These are phyloP conservation scores for Noctuana brunneofusca DNA, from an alignment of 2,888 invertebrate genomes.

Conservation along the genomic window DNA sequence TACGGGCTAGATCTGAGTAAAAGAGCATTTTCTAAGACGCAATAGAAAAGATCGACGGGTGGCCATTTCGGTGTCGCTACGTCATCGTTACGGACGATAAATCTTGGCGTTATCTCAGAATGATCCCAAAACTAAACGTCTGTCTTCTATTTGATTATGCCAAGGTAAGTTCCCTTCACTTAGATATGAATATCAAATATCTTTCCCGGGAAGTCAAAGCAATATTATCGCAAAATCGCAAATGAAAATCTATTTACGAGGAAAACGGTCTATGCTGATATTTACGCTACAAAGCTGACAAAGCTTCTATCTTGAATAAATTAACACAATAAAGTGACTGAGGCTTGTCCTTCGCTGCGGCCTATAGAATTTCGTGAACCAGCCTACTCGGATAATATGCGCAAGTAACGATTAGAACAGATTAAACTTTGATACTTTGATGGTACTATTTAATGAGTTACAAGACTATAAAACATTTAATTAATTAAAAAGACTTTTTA, in stretches of 20 bases:
- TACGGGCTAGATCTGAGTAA: background rate
- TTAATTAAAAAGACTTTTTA: too few relatives aligned
- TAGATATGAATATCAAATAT: conserved; percentile 29
- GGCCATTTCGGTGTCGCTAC: background rate
- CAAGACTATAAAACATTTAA: background rate
- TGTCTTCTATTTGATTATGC: conserved; percentile 21
- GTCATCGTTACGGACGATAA: conserved; percentile 8
- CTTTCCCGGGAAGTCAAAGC: conserved; percentile 19
- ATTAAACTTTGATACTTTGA: background rate
- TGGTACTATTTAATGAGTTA: background rate
- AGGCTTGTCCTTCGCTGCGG: conserved; percentile 29
- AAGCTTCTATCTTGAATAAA: conserved; percentile 33
- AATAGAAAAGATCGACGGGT: conserved; percentile 32
- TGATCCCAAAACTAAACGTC: conserved; percentile 22
- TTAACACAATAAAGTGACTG: conserved; percentile 33
- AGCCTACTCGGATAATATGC: conserved; percentile 1
- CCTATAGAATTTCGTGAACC: conserved; percentile 25
- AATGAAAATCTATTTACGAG: conserved; percentile 31
- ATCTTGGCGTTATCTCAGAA: conserved; percentile 10
- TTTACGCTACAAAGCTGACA: conserved; percentile 28
- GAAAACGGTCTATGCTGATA: conserved; percentile 24
- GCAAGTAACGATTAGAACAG: conserved; percentile 6
- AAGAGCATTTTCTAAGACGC: conserved; percentile 38
- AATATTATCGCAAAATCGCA: conserved; percentile 26
- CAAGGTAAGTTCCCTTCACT: conserved; percentile 13